Evolutionary conservation across 37 sponge, comb jelly and placozoan genomes (phyloP).

Genomic region (Chondrosia reniformis): DNA sequence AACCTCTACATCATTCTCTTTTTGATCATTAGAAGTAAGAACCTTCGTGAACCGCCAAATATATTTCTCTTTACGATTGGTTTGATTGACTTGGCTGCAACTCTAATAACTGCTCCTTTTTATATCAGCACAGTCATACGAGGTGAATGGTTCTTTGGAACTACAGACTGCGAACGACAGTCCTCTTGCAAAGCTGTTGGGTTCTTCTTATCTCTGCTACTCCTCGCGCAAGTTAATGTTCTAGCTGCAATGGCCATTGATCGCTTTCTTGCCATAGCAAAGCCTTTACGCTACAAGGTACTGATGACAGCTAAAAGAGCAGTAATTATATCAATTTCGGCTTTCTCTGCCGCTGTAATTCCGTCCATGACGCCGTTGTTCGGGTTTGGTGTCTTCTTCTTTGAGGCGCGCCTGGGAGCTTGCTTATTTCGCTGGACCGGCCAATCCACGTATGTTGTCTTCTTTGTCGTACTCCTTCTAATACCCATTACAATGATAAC

Average conservation of each 20-base stretch:
- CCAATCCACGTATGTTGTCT: not conserved
- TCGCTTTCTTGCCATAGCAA: conserved; percentile 26
- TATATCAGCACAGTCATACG: conserved; percentile 6
- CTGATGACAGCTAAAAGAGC: conserved; percentile 7
- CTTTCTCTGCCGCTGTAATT: conserved; percentile 2
- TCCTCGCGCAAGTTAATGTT: not conserved
- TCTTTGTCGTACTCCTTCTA: not conserved
- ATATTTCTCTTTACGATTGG: conserved; percentile 28
- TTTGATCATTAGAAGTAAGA: not conserved
- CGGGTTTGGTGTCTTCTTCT: conserved; percentile 29
- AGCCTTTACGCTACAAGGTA: conserved; percentile 10
- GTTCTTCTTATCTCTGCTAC: conserved; percentile 3
- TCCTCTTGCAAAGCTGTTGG: conserved; percentile 21
- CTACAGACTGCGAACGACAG: conserved; percentile 11
- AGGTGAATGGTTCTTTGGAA: conserved; percentile 31
- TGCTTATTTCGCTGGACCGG: conserved; percentile 35
- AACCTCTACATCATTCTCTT: conserved; percentile 28
- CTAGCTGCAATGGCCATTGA: conserved; percentile 32
- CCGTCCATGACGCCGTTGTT: conserved; percentile 23
- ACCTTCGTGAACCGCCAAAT: conserved; percentile 22
- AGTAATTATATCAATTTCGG: not conserved
- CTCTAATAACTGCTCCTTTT: conserved; percentile 17
- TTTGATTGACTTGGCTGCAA: conserved; percentile 2
- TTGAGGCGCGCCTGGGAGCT: not conserved
- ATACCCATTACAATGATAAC: conserved; percentile 5